These are phyloP conservation scores for Sycon ciliatum DNA, from an alignment of 37 sponge, comb jelly and placozoan genomes.

Conservation along the genomic window DNA sequence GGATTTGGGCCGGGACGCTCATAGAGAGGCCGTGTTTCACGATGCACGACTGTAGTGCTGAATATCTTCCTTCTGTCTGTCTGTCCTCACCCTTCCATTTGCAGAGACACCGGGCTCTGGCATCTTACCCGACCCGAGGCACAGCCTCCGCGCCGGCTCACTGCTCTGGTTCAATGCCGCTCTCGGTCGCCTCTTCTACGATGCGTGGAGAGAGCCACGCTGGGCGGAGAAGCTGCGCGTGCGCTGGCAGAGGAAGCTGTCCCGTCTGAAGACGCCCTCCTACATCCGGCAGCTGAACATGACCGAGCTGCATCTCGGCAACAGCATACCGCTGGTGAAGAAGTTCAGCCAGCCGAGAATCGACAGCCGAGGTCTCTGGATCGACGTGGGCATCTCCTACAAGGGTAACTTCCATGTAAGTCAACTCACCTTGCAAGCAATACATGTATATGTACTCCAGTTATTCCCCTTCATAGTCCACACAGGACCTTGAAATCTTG, in stretches of 20 bases:
- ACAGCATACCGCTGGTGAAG: constrained; percentile 46
- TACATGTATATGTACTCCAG: too few species aligned
- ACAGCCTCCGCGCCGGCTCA: too few species aligned
- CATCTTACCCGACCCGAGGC: too few species aligned
- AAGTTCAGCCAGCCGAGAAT: constrained; percentile 35
- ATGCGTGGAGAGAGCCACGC: constrained; percentile 57
- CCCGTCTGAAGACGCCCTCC: constrained; percentile 52
- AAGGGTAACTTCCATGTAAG: constrained; percentile 53
- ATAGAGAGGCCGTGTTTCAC: too few species aligned
- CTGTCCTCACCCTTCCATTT: too few species aligned
- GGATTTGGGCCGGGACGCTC: too few species aligned
- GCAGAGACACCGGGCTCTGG: too few species aligned
- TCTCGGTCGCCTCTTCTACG: constrained; percentile 57
- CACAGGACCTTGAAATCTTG: too few species aligned
- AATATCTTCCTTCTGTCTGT: too few species aligned
- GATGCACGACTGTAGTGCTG: too few species aligned
- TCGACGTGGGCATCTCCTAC: constrained; percentile 55
- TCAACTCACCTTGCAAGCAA: too few species aligned
- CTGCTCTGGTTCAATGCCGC: constrained; percentile 63
- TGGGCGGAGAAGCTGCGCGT: constrained; percentile 55
- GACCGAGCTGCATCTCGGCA: constrained; percentile 59
- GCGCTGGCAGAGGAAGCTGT: constrained; percentile 46
- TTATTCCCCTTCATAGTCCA: too few species aligned
- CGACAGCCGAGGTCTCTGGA: constrained; percentile 53
- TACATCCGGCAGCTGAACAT: constrained; percentile 57